Evolutionary conservation across 2,797 vertebrate genomes (phyloP).

Genomic region (Mormyrus hasselquistii): DNA sequence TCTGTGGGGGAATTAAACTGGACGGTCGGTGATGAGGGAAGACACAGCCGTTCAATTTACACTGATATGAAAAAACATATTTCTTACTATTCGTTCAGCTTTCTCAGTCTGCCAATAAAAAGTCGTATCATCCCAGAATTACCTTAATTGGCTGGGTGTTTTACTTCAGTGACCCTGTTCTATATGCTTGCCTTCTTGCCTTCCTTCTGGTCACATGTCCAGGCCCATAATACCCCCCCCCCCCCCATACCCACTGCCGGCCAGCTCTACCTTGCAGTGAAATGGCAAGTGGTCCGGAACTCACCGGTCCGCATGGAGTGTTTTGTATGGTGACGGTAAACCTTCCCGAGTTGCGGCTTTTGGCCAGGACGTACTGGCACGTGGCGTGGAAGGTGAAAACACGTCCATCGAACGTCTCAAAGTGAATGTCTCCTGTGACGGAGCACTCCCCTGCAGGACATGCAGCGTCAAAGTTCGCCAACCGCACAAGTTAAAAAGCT

Average conservation of each 20-base stretch:
- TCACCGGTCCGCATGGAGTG: conserved; percentile 83
- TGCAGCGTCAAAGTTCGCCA: neutral
- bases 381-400: conserved; percentile 80
- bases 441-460: conserved; percentile 78
- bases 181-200: neutral
- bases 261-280: neutral
- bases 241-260: neutral
- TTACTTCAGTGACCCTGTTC: neutral
- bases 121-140: neutral
- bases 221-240: neutral
- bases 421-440: conserved; percentile 84
- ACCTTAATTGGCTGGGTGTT: neutral
- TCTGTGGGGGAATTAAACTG: neutral
- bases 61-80: neutral
- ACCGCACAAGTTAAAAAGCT: neutral
- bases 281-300: conserved; percentile 29
- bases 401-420: conserved; percentile 85
- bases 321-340: conserved; percentile 87
- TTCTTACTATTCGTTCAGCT: neutral
- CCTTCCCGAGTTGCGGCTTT: conserved; percentile 72
- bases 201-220: neutral
- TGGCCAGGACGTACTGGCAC: conserved; percentile 88
- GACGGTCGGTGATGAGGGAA: neutral
- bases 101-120: neutral
- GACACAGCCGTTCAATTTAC: neutral